phyloP scores from a whole-genome alignment of 1,140 invertebrate species.

The Tetramorium parvispinum region DNA sequence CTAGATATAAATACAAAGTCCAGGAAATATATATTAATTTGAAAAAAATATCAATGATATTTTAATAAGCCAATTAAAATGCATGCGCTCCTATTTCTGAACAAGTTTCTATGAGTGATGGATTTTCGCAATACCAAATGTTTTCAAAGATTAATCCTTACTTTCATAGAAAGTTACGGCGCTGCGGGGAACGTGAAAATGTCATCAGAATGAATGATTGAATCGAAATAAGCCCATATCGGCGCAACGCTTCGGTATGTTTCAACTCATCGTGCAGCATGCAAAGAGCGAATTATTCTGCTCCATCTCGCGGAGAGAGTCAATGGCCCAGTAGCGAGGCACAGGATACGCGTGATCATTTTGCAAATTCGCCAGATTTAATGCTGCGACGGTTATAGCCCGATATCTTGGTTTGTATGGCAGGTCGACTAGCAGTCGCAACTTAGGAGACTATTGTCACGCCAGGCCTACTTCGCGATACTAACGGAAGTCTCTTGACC shows the following conservation, averaged over 20 bases:
- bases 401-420: conserved; percentile 53
- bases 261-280: conserved; percentile 36
- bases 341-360: conserved; percentile 84
- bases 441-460: conserved; percentile 70
- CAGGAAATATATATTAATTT: not conserved
- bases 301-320: conserved; percentile 71
- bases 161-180: not conserved
- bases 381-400: conserved; percentile 34
- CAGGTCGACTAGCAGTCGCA: conserved; percentile 52
- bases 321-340: conserved; percentile 22
- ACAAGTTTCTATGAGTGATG: not conserved
- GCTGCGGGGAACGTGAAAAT: not conserved
- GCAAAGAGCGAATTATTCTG: conserved; percentile 50
- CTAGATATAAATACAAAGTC: not conserved
- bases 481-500: conserved; percentile 74
- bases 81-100: too few relatives aligned
- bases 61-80: not conserved
- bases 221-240: conserved; percentile 2
- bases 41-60: not conserved
- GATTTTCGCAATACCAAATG: not conserved
- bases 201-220: not conserved
- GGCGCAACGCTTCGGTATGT: not conserved
- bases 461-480: conserved; percentile 70
- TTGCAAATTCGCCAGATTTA: conserved; percentile 77
- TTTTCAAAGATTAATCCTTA: not conserved